Evolutionary conservation across 2,888 invertebrate species (phyloP), one percentile per base, ranked within the genome.

Genomic region (Ligdia adustata): DNA sequence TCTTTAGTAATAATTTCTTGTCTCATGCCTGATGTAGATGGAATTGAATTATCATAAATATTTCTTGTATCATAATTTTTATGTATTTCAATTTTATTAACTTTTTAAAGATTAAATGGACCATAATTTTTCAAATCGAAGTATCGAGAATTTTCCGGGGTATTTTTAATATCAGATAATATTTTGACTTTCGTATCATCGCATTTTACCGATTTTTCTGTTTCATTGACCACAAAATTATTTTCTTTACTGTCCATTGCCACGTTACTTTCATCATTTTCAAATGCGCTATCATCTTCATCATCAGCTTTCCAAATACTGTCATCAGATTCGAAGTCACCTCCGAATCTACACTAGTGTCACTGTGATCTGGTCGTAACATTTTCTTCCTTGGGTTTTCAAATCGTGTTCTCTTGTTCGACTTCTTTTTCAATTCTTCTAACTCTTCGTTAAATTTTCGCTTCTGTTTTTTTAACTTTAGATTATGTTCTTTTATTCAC

Each of bases 321-420:
- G 12, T 16, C 28, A 20, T 39, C 39, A 18, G 28, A 29, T 18
- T 18, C 16, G 16, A 16, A 16, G 16, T 29, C 11, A 29, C 18
- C n/a, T 39, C 27, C 9, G 27, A 27, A 27, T 27, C 4, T 11
- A 11, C 12, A 3, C 27, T 27, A 27, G 27, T 27, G 12, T 27
- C 27, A 27, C 27, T 27, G 27, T 11, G 4, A 27, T 27, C 27
- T 27, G 9, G 11, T 27, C 7, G 9, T 7, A 27, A 27, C 2
- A 12, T 4, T 27, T 11, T 9, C 27, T 27, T 27, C 11, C 27
- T 9, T 5, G 27, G 7, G 9, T 27, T 27, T 27, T 27, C 11
- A 27, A 11, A 11, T 4, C 27, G 27, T 27, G 11, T 5, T 27
- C 27, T 27, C 27, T 27, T 27, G 11, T 9, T 27, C 4, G 27